A percentile compares a stretch with the other conserved stretches of the same genome.
These are phyloP conservation scores for Ceyx margarethae DNA, from an alignment of 2,113 vertebrate genomes.

Conservation along the genomic window DNA sequence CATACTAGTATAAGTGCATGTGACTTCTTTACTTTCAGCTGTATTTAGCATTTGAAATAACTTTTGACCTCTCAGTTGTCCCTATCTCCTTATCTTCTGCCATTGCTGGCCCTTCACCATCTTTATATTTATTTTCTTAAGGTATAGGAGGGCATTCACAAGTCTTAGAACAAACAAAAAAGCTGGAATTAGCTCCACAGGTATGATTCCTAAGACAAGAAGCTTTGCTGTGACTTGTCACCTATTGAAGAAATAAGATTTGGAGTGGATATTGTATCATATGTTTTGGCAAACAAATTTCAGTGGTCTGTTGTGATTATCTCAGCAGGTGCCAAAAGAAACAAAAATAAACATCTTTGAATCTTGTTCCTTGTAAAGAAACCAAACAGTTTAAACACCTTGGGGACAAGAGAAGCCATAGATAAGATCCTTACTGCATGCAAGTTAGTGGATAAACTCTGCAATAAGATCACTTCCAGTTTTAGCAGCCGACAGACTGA, in stretches of 20 bases:
- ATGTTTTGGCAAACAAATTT: background rate
- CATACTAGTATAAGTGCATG: background rate
- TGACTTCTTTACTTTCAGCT: background rate
- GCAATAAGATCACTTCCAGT: background rate
- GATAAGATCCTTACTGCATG: background rate
- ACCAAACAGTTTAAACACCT: background rate
- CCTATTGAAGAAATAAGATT: background rate
- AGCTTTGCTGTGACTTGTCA: background rate
- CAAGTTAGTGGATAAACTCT: background rate
- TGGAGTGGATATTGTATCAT: background rate
- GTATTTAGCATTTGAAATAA: background rate
- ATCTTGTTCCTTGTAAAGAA: background rate
- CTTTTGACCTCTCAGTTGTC: background rate
- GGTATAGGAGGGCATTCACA: background rate
- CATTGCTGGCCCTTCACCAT: background rate
- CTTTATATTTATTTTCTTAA: background rate
- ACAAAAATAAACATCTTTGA: background rate
- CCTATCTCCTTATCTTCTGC: background rate
- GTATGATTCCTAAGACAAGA: background rate
- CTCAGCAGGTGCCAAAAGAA: background rate
- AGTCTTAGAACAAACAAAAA: background rate
- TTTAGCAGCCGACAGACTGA: background rate
- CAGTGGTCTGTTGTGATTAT: background rate
- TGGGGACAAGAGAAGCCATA: background rate
- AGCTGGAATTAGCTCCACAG: background rate